Conservation (phyloP, 2,113 vertebrate species). For the Heterotilapia buettikoferi region DNA sequence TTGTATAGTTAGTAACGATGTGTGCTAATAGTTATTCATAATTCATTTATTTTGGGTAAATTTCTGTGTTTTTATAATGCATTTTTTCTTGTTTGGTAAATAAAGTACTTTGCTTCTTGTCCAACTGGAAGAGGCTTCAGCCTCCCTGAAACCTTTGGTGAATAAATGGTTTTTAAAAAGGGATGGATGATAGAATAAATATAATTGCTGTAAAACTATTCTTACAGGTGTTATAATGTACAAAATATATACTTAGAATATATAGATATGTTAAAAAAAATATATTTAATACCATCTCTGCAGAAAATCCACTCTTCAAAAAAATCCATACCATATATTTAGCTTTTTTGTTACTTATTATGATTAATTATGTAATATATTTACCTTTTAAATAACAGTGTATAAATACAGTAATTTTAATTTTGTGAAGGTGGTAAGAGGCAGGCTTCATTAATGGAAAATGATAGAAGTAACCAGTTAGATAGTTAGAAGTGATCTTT, state of each 20-base stretch:
- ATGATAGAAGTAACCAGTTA: fast-evolving
- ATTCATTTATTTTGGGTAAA: background rate
- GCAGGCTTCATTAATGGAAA: background rate
- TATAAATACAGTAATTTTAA: background rate
- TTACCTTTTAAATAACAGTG: background rate
- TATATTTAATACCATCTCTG: fast-evolving
- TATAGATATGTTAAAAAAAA: fast-evolving
- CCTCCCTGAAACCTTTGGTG: background rate
- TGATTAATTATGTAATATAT: background rate
- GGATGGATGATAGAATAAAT: background rate
- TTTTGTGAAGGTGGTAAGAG: background rate
- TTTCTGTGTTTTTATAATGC: background rate
- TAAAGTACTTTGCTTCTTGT: background rate
- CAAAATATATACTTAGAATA: background rate
- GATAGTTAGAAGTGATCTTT: background rate
- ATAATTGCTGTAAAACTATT: background rate
- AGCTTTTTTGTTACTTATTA: background rate
- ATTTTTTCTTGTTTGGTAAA: background rate
- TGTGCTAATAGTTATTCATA: background rate
- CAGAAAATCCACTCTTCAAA: fast-evolving
- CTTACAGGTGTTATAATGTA: background rate
- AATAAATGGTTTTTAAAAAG: background rate
- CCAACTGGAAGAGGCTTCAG: background rate
- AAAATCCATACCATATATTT: fast-evolving
- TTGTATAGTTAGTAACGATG: background rate